Evolutionary conservation across 2,113 vertebrate species (phyloP), one percentile per base, ranked within the genome.

Genomic region (Pseudopipra pipra): DNA sequence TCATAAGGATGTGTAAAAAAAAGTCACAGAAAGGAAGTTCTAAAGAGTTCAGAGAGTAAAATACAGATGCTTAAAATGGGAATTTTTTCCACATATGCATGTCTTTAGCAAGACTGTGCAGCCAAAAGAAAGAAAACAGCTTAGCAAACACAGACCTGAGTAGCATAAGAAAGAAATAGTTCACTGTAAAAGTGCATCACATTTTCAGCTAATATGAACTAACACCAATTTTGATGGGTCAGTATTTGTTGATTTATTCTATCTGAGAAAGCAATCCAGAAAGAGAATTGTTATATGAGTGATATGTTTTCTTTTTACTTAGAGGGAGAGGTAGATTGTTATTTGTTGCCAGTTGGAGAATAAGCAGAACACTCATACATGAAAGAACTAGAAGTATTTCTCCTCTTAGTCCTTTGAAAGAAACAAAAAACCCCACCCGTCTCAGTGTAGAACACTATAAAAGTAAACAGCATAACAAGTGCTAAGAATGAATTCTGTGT

Each of bases 71-170:
- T 55, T n/a, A 87, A 39, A 16, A 70, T 5, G 25, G 24, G 22
- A 72, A 5, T 2, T 43, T 92, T 83, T 86, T 59, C 47, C 4
- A 2, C 0, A 0, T 23, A 23, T 65, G 55, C 21, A 35, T 49
- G 20, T 63, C 33, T 77, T 85, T 58, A 82, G 28, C 0, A 6
- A 82, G 41, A 62, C 9, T 41, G 22, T 55, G 17, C 18, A 62
- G 25, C 19, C 79, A 37, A 67, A 63, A 62, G 11, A 10, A 23
- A 37, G 25, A 56, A 66, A 85, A 35, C 5, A 83, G 11, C 25
- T 82, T 47, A 66, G 8, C 23, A 70, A 70, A 61, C 49, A 39
- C 12, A 61, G 24, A 79, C 7, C 11, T 77, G 41, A 74, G 39
- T 4, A 51, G 21, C 21, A 11, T n/a, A 63, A 85, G 12, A 74